Percentiles rank a stretch among this genome's conserved stretches.
Conservation (phyloP, 2,113 vertebrate species). For the Gymnorhina tibicen region DNA sequence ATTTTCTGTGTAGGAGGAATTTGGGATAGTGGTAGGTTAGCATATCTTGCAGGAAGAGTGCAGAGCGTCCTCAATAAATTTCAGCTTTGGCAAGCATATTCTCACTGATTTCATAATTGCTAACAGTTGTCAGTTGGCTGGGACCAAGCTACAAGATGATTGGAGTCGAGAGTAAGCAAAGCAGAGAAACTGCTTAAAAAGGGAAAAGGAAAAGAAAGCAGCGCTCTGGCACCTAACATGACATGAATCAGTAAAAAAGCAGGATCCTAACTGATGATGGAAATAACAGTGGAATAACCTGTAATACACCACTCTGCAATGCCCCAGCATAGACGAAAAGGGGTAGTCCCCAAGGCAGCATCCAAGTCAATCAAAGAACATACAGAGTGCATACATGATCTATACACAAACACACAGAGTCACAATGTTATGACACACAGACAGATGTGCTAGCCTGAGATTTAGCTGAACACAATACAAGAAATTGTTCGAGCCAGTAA, state of each 20-base stretch:
- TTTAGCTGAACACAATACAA: background rate
- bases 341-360: background rate
- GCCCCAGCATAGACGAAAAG: background rate
- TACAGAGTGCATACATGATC: rapidly evolving
- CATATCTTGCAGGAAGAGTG: background rate
- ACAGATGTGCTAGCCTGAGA: background rate
- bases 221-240: background rate
- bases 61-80: background rate
- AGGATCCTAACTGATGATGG: background rate
- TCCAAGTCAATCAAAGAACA: background rate
- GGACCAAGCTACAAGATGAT: background rate
- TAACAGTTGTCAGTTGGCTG: conserved; percentile 40
- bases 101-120: conserved; percentile 27
- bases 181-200: background rate
- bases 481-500: background rate
- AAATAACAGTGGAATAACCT: background rate
- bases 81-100: conserved; percentile 20
- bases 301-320: background rate
- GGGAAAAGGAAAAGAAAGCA: background rate
- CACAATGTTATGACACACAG: background rate
- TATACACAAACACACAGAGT: background rate
- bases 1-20: background rate
- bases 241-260: background rate
- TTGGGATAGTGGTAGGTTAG: background rate
- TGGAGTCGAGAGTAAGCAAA: background rate